phyloP scores from a whole-genome alignment of 2,888 invertebrate genomes.

The Acutogordius australiensis region DNA sequence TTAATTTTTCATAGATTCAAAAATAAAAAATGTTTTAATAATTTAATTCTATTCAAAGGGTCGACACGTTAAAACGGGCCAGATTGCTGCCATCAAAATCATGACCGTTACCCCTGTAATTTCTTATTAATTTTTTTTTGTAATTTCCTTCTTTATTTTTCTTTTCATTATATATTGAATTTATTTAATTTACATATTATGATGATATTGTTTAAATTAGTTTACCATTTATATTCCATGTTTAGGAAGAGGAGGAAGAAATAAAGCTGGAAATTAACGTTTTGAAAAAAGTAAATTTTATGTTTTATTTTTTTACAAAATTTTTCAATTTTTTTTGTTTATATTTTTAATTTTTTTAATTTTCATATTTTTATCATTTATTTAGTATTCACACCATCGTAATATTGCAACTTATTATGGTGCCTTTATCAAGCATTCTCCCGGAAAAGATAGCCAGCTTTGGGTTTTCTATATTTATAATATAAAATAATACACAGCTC shows the following conservation, averaged over 20 bases:
- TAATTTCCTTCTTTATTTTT: no score
- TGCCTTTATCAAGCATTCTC: conserved; percentile 73
- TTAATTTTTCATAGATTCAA: no score
- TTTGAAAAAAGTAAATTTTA: conserved; percentile 43
- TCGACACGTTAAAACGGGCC: conserved; percentile 93
- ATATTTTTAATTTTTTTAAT: conserved; percentile 13
- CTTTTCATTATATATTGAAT: no score
- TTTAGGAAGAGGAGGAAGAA: conserved; percentile 84
- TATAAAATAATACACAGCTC: no score
- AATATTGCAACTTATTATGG: conserved; percentile 99
- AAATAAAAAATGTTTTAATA: no score
- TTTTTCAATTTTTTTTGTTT: no score
- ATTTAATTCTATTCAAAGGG: conserved; percentile 34
- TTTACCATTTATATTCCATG: neutral
- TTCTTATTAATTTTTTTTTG: no score
- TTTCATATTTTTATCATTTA: conserved; percentile 15
- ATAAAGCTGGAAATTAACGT: conserved; percentile 99
- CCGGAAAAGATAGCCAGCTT: conserved; percentile 91
- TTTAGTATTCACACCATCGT: conserved; percentile 77
- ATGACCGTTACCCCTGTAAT: conserved; percentile 97
- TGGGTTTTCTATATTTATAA: no score
- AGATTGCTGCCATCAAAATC: conserved; percentile 97
- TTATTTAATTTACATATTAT: no score
- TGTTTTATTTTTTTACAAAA: no score
- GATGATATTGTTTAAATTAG: conserved; percentile 5